Evolutionary conservation across 2,888 invertebrate species (phyloP), one percentile per base, ranked within the genome.

Genomic region (Drosophila bunnanda): DNA sequence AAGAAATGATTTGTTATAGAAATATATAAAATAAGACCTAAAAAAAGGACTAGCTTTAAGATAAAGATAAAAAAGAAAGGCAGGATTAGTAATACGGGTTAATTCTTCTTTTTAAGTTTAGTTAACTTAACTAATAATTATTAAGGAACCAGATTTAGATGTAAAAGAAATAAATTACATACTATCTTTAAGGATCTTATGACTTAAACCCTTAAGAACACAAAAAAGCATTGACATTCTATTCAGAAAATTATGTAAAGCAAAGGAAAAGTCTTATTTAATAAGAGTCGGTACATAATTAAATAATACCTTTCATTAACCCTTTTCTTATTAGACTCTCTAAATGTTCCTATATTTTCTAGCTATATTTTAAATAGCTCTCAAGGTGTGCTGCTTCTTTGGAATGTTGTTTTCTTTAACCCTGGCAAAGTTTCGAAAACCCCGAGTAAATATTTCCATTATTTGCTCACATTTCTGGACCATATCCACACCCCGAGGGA

Each of bases 391-490:
- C n/a, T 34, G n/a, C n/a, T 28, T 25, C 25, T 25, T 4, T 2
- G 38, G 20, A 10, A 17, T 54, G 20, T 32, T 60, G 22, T 57
- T 60, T 57, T 6, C 25, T 8, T 8, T 10, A 20, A 8, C 9
- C 22, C 20, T 22, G 4, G 6, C 9, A 48, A 64, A 62, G 64
- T 62, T 64, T 6, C 32, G 15, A 50, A 62, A 64, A 50, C 39
- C 28, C 48, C 41, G 28, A 64, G 64, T 64, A 64, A 64, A 64
- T 64, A 64, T 64, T 50, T 50, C 48, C 50, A 64, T 64, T 64
- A 64, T 64, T 64, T 64, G 65, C 64, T 32, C 17, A 64, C 65
- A 64, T 64, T 50, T 44, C 30, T 53, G 53, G 44, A 66, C 53
- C 36, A 62, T 43, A 50, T 39, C 22, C 36, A 22, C 15, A 2